phyloP scores from a whole-genome alignment of 2,888 invertebrate genomes.

The Patella caerulea region DNA sequence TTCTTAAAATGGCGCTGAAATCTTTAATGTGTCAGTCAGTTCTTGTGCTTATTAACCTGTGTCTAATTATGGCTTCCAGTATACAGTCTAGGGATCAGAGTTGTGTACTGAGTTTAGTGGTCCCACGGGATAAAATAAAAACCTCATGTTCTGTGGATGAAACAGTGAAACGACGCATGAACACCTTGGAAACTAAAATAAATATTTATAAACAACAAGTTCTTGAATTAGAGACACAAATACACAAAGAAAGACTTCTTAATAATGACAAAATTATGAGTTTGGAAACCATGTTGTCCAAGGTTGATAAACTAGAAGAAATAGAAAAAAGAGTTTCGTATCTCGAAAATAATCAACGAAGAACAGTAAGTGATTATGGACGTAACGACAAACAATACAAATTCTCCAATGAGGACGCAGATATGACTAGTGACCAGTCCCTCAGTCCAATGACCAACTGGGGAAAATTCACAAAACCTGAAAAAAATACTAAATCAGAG shows the following conservation, averaged over 20 bases:
- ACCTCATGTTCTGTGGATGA: conserved; percentile 49
- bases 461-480: background rate
- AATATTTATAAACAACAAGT: conserved; percentile 40
- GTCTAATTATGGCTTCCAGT: background rate
- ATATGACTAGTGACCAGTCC: background rate
- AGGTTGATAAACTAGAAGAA: conserved; percentile 14
- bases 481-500: background rate
- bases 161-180: conserved; percentile 32
- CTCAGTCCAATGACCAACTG: background rate
- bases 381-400: background rate
- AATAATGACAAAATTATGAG: conserved; percentile 22
- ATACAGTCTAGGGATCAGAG: conserved; percentile 37
- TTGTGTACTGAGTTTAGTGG: conserved; percentile 53
- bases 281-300: conserved; percentile 20
- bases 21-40: background rate
- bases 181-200: conserved; percentile 37
- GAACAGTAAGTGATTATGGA: background rate
- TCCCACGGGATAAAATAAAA: conserved; percentile 58
- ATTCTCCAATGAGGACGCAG: background rate
- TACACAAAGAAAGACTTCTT: conserved; percentile 35
- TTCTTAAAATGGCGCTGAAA: background rate
- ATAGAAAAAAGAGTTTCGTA: background rate
- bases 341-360: background rate
- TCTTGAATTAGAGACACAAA: conserved; percentile 31
- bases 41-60: background rate